phyloP scores from a whole-genome alignment of 1,140 invertebrate genomes.

The Drosophila orena region DNA sequence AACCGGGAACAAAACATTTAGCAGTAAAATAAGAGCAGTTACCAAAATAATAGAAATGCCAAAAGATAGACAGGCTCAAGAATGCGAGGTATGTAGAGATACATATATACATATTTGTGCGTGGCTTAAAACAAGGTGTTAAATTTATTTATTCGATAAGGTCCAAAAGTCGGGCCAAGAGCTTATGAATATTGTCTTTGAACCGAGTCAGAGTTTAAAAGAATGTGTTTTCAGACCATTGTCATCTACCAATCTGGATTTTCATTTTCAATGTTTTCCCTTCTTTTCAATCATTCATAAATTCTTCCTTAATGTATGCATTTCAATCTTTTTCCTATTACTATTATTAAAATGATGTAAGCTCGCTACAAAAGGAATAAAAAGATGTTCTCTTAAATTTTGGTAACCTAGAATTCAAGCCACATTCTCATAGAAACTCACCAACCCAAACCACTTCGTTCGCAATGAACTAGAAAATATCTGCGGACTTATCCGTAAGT shows the following conservation, averaged over 20 bases:
- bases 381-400: too few relatives aligned
- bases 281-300: too few relatives aligned
- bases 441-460: not conserved
- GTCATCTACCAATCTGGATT: too few relatives aligned
- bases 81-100: not conserved
- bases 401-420: not conserved
- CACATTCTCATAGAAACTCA: not conserved
- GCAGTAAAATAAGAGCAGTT: slow-evolving; percentile 60
- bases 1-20: slow-evolving; percentile 53
- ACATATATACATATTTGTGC: slow-evolving; percentile 1
- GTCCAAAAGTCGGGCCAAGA: not conserved
- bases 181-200: not conserved
- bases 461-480: slow-evolving; percentile 37
- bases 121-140: slow-evolving; percentile 15
- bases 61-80: not conserved
- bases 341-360: too few relatives aligned
- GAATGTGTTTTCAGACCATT: too few relatives aligned
- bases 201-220: too few relatives aligned
- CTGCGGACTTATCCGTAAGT: slow-evolving; percentile 56
- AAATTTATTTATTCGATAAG: not conserved
- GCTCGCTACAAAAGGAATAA: too few relatives aligned
- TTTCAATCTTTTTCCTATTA: too few relatives aligned
- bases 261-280: too few relatives aligned
- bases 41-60: slow-evolving; percentile 24
- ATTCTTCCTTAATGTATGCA: too few relatives aligned